Evolutionary conservation across 2,888 invertebrate species (phyloP).

Genomic region (Dynastes maya): DNA sequence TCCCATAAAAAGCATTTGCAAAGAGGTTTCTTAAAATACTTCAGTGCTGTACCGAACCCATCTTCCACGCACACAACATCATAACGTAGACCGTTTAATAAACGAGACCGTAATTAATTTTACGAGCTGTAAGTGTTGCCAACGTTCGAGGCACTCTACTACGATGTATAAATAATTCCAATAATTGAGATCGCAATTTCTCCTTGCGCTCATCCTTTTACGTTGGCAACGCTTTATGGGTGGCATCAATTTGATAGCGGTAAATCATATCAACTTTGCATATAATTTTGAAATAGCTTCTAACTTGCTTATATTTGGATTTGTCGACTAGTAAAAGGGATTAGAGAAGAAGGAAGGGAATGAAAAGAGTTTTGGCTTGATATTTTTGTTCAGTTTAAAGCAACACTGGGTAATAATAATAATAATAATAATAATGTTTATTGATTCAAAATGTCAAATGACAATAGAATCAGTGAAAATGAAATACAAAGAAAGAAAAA

Average conservation of each 20-base stretch:
- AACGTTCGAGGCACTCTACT: conserved; percentile 53
- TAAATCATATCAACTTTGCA: conserved; percentile 57
- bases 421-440: too few relatives aligned
- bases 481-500: too few relatives aligned
- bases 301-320: too few relatives aligned
- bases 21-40: not conserved
- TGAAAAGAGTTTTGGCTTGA: too few relatives aligned
- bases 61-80: not conserved
- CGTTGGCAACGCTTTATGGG: conserved; percentile 61
- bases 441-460: too few relatives aligned
- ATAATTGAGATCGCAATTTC: conserved; percentile 59
- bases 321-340: too few relatives aligned
- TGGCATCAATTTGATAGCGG: conserved; percentile 60
- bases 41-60: not conserved
- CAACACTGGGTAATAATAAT: too few relatives aligned
- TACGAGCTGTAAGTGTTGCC: conserved; percentile 53
- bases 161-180: conserved; percentile 60
- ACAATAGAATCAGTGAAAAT: too few relatives aligned
- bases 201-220: conserved; percentile 55
- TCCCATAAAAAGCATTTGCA: not conserved
- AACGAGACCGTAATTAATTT: conserved; percentile 55
- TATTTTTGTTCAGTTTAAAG: too few relatives aligned
- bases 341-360: too few relatives aligned
- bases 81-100: conserved; percentile 37
- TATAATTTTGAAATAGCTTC: conserved; percentile 2